Percentiles rank a stretch among this genome's conserved stretches.
Evolutionary conservation across 2,888 invertebrate genomes (phyloP).

Genomic region (Suillia variegata): DNA sequence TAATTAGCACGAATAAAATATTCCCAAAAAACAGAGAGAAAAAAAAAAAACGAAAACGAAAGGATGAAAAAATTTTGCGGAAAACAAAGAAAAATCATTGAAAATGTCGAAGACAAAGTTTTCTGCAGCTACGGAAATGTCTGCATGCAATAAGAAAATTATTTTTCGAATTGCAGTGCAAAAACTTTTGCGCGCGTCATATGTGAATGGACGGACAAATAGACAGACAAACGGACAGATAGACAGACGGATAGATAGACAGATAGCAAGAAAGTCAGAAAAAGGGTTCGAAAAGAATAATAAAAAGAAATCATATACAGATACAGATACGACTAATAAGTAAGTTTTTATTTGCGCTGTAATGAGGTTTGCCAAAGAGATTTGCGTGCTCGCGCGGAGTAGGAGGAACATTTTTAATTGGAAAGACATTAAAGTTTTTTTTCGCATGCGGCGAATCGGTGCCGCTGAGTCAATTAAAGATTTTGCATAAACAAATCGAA

Average conservation of each 20-base stretch:
- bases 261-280: too few species aligned
- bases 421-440: conserved; percentile 18
- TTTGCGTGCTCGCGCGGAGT: conserved; percentile 9
- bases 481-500: not conserved
- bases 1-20: conserved; percentile 43
- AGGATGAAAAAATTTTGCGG: not conserved
- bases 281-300: too few species aligned
- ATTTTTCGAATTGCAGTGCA: conserved; percentile 2
- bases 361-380: conserved; percentile 25
- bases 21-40: conserved; percentile 16
- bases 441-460: conserved; percentile 17
- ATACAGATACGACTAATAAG: too few species aligned
- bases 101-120: conserved; percentile 44
- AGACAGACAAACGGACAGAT: not conserved
- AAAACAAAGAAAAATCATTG: conserved; percentile 30
- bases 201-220: not conserved
- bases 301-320: too few species aligned
- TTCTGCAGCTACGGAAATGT: conserved; percentile 22
- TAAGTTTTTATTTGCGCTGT: conserved; percentile 25
- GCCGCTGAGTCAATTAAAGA: not conserved
- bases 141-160: conserved; percentile 18
- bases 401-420: conserved; percentile 20
- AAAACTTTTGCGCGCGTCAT: not conserved
- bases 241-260: conserved; percentile 3
- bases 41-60: not conserved